Conservation (phyloP, 64 coral and sea anemone species). For the Orbicella faveolata region DNA sequence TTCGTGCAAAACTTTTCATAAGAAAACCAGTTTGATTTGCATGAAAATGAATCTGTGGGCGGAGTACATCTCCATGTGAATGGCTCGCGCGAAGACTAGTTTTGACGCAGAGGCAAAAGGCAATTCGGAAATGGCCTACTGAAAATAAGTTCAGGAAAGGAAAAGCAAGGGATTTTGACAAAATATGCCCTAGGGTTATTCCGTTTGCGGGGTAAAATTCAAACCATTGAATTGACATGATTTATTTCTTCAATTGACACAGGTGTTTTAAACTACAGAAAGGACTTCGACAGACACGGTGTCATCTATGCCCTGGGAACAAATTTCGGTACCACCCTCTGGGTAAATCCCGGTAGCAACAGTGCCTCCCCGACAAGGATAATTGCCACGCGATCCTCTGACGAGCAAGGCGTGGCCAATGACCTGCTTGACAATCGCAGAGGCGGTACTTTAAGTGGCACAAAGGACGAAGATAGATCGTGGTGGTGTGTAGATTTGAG, state of each 20-base stretch:
- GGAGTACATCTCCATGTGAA: too few species aligned
- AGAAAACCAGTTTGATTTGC: too few species aligned
- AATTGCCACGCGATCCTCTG: constrained; percentile 58
- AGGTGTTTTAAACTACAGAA: constrained; percentile 82
- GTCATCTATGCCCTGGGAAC: constrained; percentile 78
- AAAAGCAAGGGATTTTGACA: too few species aligned
- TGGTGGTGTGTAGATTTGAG: constrained; percentile 85
- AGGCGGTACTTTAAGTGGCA: constrained; percentile 69
- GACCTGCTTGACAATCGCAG: constrained; percentile 75
- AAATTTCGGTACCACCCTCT: constrained; percentile 59
- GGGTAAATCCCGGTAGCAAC: constrained; percentile 54
- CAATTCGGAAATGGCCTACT: too few species aligned
- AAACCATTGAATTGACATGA: neutral
- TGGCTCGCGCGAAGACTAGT: too few species aligned
- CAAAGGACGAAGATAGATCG: constrained; percentile 68
- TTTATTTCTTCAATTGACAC: neutral
- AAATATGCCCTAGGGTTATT: too few species aligned
- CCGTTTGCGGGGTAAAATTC: too few species aligned
- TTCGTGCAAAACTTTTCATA: too few species aligned
- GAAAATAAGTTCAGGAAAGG: too few species aligned
- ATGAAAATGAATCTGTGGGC: too few species aligned
- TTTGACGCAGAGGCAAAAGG: too few species aligned
- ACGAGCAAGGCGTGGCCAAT: constrained; percentile 42
- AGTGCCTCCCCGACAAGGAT: constrained; percentile 27
- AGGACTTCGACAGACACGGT: constrained; percentile 80